Conservation (phyloP, 2,797 vertebrate genomes). For the Xenentodon cancila region DNA sequence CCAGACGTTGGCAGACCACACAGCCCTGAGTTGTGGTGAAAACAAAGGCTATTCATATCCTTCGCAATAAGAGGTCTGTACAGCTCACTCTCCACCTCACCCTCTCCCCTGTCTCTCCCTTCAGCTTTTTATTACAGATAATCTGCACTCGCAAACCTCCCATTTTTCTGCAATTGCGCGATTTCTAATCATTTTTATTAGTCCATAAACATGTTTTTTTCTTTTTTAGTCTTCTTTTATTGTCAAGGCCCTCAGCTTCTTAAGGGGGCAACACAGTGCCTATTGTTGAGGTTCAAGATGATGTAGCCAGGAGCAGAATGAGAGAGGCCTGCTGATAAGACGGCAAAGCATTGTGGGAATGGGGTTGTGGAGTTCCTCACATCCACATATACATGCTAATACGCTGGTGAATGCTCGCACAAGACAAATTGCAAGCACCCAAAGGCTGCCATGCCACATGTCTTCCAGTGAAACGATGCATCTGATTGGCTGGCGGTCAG, state of each 20-base stretch:
- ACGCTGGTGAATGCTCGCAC: constrained; percentile 3
- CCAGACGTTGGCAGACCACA: constrained; percentile 86
- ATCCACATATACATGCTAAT: constrained; percentile 18
- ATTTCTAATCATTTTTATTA: constrained; percentile 83
- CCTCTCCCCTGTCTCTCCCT: constrained; percentile 58
- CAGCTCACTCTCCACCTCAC: constrained; percentile 65
- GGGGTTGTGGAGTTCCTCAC: constrained; percentile 33
- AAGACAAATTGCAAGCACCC: constrained; percentile 32
- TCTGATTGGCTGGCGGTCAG: constrained; percentile 62
- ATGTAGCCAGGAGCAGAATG: constrained; percentile 56
- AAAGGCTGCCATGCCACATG: constrained; percentile 59
- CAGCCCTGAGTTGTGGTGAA: constrained; percentile 84
- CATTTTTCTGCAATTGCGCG: constrained; percentile 75
- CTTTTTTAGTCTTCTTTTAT: constrained; percentile 55
- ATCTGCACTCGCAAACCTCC: constrained; percentile 76
- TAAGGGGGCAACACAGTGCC: constrained; percentile 64
- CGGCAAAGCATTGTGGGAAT: constrained; percentile 65
- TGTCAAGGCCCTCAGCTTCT: constrained; percentile 56
- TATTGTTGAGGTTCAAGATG: constrained; percentile 67
- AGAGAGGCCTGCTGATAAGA: constrained; percentile 70
- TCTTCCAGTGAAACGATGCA: constrained; percentile 52
- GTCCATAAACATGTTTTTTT: constrained; percentile 73
- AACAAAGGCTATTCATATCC: constrained; percentile 88
- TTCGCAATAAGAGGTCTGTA: constrained; percentile 83
- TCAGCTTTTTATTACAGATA: constrained; percentile 80